Evolutionary conservation across 2,888 invertebrate genomes (phyloP).

Genomic region (Agrilus cyanescens): DNA sequence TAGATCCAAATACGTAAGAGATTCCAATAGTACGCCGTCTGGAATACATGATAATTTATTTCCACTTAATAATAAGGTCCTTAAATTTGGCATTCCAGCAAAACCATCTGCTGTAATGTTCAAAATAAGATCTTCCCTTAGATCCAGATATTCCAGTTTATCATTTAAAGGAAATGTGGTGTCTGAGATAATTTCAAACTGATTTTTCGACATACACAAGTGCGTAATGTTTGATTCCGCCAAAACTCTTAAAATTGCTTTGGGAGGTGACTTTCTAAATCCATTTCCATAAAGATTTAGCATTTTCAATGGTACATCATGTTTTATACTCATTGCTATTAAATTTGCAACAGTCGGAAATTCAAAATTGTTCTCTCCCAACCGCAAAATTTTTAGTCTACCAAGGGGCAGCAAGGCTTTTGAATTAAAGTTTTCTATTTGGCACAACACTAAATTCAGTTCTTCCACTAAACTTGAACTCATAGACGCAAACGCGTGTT

Average conservation of each 20-base stretch:
- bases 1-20: conserved; percentile 40
- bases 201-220: conserved; percentile 41
- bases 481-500: conserved; percentile 39
- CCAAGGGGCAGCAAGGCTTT: conserved; percentile 38
- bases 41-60: conserved; percentile 45
- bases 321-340: conserved; percentile 30
- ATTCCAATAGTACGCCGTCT: conserved; percentile 37
- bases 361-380: conserved; percentile 45
- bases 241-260: conserved; percentile 37
- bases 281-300: conserved; percentile 43
- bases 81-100: conserved; percentile 40
- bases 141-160: conserved; percentile 42
- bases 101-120: conserved; percentile 40
- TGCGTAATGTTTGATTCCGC: conserved; percentile 39
- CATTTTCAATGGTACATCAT: conserved; percentile 35
- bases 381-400: conserved; percentile 35
- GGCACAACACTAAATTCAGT: conserved; percentile 41
- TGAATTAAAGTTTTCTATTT: conserved; percentile 42
- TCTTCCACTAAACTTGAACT: conserved; percentile 34
- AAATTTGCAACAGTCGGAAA: conserved; percentile 35
- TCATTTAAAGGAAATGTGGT: conserved; percentile 44
- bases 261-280: conserved; percentile 41
- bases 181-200: conserved; percentile 41
- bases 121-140: conserved; percentile 41
- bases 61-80: conserved; percentile 38